Conservation (phyloP, 2,797 vertebrate species). For the Telmatherina bonti region DNA sequence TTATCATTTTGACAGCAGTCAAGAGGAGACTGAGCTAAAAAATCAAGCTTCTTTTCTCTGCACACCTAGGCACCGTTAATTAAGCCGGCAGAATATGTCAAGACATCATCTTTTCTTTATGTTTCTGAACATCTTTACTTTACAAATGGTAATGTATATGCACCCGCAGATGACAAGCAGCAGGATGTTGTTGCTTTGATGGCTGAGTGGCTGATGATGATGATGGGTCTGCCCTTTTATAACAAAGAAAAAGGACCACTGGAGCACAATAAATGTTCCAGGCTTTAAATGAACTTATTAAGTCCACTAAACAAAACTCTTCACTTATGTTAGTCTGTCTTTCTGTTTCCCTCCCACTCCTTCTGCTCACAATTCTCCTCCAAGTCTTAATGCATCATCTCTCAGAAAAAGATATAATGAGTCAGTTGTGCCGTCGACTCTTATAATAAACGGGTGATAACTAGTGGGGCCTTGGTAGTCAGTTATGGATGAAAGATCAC, state of each 20-base stretch:
- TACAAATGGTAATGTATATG: constrained; percentile 30
- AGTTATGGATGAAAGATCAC: constrained; percentile 11
- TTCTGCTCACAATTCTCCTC: constrained; percentile 30
- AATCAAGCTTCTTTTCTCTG: constrained; percentile 15
- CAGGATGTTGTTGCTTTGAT: constrained; percentile 36
- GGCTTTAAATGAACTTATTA: constrained; percentile 46
- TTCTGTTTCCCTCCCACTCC: constrained; percentile 9
- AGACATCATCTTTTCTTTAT: constrained; percentile 24
- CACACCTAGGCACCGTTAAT: constrained; percentile 5
- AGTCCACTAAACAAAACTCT: constrained; percentile 27
- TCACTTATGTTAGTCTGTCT: constrained; percentile 18
- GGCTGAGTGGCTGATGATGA: constrained; percentile 47
- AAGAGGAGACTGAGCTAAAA: constrained; percentile 1
- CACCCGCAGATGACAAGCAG: constrained; percentile 23
- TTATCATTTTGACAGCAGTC: constrained; percentile 5
- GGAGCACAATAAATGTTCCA: constrained; percentile 40
- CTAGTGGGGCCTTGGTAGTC: constrained; percentile 1
- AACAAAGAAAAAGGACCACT: constrained; percentile 62
- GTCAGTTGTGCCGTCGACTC: constrained; percentile 14
- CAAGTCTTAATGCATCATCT: constrained; percentile 33
- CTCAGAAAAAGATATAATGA: constrained; percentile 14
- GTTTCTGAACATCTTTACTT: constrained; percentile 40
- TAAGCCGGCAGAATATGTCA: constrained; percentile 11
- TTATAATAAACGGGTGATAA: constrained; percentile 14
- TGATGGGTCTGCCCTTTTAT: constrained; percentile 38